Percentiles rank a stretch among this genome's conserved stretches.
Conservation (phyloP, 2,113 vertebrate species). For the Pachycephala philippinensis region DNA sequence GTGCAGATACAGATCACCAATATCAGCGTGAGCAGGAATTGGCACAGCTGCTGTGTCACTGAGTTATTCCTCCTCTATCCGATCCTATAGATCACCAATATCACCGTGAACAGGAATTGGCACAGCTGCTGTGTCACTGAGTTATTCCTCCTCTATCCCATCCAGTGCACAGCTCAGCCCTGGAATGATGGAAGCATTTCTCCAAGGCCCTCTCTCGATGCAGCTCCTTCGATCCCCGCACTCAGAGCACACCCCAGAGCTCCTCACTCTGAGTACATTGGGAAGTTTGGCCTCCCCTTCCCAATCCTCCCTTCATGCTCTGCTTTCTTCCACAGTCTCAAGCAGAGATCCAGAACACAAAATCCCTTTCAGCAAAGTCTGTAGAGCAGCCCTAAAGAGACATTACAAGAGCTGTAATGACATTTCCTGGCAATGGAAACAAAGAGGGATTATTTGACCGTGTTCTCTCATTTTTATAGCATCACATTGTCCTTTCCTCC, state of each 20-base stretch:
- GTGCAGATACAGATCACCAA: not conserved
- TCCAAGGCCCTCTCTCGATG: accelerated
- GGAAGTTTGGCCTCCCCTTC: not conserved
- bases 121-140: not conserved
- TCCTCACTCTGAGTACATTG: not conserved
- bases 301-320: not conserved
- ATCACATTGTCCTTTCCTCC: not conserved
- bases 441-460: not conserved
- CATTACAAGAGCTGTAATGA: not conserved
- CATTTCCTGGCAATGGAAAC: constrained; percentile 14
- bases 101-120: not conserved
- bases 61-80: not conserved
- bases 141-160: not conserved
- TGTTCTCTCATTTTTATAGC: constrained; percentile 12
- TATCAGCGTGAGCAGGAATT: not conserved
- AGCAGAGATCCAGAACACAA: not conserved
- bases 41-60: not conserved
- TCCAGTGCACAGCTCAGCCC: not conserved
- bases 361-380: not conserved
- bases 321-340: not conserved
- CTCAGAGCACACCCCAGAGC: not conserved
- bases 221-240: not conserved
- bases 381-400: not conserved
- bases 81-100: not conserved
- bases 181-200: not conserved